These are phyloP conservation scores for Nannoperca australis DNA, from an alignment of 2,797 vertebrate species.

Conservation along the genomic window DNA sequence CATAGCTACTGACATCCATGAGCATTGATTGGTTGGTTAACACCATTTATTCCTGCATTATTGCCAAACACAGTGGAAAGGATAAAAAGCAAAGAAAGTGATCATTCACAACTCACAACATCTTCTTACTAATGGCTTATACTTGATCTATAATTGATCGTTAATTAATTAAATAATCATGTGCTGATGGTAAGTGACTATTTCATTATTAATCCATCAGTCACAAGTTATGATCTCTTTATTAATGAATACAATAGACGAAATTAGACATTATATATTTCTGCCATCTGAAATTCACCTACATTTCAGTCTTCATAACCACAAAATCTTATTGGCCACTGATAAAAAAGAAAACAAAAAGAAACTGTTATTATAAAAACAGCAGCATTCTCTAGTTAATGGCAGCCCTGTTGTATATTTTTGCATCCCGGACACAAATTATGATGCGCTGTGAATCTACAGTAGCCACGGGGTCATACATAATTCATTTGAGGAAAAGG, in stretches of 20 bases:
- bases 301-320: not conserved
- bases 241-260: no score
- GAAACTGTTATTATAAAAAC: not conserved
- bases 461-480: constrained; percentile 54
- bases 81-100: not conserved
- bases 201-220: not conserved
- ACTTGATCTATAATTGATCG: not conserved
- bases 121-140: not conserved
- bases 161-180: no score
- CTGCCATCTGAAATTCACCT: not conserved
- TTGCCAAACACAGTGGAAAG: not conserved
- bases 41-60: not conserved
- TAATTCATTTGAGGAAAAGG: constrained; percentile 72
- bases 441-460: constrained; percentile 37
- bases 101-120: not conserved
- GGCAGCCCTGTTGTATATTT: not conserved
- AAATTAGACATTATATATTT: no score
- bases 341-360: not conserved
- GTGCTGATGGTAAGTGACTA: not conserved
- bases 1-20: not conserved
- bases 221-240: not conserved
- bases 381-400: not conserved
- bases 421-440: constrained; percentile 16
- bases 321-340: not conserved
- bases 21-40: not conserved